These are phyloP conservation scores for Caenorhabditis briggsae DNA, from an alignment of 1,140 invertebrate species.

Conservation along the genomic window DNA sequence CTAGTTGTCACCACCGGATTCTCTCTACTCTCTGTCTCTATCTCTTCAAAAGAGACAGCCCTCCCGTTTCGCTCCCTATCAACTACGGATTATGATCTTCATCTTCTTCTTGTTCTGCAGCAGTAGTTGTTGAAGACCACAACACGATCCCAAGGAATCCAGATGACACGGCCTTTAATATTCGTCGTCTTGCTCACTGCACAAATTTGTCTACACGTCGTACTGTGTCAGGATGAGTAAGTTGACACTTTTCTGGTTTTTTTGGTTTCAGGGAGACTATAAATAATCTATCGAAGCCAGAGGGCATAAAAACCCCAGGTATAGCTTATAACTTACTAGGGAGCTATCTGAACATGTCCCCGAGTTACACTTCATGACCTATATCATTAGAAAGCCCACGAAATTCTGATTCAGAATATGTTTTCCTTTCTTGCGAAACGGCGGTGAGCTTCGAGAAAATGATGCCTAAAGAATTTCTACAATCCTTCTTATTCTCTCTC, in stretches of 20 bases:
- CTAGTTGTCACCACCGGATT: conserved; percentile 33
- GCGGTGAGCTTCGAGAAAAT: too few relatives aligned
- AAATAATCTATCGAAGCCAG: too few relatives aligned
- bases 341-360: too few relatives aligned
- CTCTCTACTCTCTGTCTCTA: not conserved
- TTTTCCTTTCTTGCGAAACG: too few relatives aligned
- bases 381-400: too few relatives aligned
- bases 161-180: not conserved
- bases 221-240: conserved; percentile 53
- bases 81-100: conserved; percentile 41
- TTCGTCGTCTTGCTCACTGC: conserved; percentile 31
- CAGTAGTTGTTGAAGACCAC: conserved; percentile 21
- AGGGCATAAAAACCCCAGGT: too few relatives aligned
- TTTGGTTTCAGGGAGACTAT: too few relatives aligned
- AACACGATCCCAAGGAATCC: not conserved
- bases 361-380: too few relatives aligned
- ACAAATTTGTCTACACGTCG: conserved; percentile 28
- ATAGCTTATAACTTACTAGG: too few relatives aligned
- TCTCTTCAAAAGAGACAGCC: conserved; percentile 15
- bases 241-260: conserved; percentile 12
- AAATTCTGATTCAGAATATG: too few relatives aligned
- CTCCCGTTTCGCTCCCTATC: conserved; percentile 31
- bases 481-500: not conserved
- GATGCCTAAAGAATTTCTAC: too few relatives aligned
- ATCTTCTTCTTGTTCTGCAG: not conserved